phyloP scores from a whole-genome alignment of 37 sponge, comb jelly and placozoan genomes.

The Crambe crambe region DNA sequence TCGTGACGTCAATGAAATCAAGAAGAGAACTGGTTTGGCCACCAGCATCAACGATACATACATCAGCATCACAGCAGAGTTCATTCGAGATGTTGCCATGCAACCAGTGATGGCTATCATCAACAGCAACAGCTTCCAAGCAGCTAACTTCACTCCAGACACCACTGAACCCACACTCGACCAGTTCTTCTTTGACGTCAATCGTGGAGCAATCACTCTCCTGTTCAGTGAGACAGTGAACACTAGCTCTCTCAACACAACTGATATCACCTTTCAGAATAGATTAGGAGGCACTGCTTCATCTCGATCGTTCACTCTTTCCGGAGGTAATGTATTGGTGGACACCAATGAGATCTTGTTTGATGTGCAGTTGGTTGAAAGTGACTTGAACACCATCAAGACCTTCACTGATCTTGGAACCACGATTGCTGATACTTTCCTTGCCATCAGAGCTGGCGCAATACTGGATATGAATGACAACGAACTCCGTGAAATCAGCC shows the following conservation, averaged over 20 bases:
- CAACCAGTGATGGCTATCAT: constrained; percentile 67
- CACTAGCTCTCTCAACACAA: constrained; percentile 27
- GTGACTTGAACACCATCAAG: constrained; percentile 76
- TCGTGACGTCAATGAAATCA: constrained; percentile 81
- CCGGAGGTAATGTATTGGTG: constrained; percentile 48
- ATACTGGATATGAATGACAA: constrained; percentile 79
- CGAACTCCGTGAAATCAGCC: constrained; percentile 25
- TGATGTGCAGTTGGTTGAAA: constrained; percentile 28
- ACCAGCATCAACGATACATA: constrained; percentile 63
- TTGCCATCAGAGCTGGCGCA: constrained; percentile 47
- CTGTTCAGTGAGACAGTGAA: constrained; percentile 86
- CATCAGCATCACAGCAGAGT: constrained; percentile 70
- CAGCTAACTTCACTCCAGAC: constrained; percentile 58
- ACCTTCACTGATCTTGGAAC: constrained; percentile 51
- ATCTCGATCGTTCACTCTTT: constrained; percentile 36
- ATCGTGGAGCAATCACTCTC: constrained; percentile 66
- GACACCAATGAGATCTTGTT: constrained; percentile 51
- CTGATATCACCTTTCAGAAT: constrained; percentile 62
- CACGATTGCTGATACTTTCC: constrained; percentile 41
- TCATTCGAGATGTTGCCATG: constrained; percentile 67
- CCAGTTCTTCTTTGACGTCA: constrained; percentile 61
- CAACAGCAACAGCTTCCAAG: constrained; percentile 54
- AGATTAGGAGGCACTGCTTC: not conserved
- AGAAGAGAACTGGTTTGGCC: constrained; percentile 65
- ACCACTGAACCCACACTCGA: constrained; percentile 56